Base-by-base conservation (phyloP, 2,797 vertebrate genomes). In the Selene dorsalis region DNA sequence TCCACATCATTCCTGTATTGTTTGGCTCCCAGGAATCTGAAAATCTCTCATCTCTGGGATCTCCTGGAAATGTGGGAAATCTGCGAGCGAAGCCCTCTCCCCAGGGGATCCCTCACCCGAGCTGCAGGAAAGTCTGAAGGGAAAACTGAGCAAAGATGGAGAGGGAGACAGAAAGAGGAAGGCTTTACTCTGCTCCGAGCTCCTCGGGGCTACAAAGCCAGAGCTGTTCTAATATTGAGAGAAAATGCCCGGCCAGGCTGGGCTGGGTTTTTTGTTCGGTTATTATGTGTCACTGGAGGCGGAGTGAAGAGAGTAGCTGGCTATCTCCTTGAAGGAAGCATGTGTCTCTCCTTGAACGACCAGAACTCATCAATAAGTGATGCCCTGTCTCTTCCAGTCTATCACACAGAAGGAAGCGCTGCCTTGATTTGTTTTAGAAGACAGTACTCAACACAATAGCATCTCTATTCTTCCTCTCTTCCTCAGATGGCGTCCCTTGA, bases 351-450 rank as follows among this genome's bases (percentile, higher is more conserved):
- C 86, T 92, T 91, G 88, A 93, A 92, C 64, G 76, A 88, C 87
- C 85, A 73, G 79, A 77, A 72, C 82, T 91, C 91, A 93, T 93
- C 89, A 91, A 94, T 93, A 93, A 94, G 85, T 88, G 77, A 94
- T 93, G 89, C 39, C 82, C 64, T 86, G 90, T 91, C 92, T 91
- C 88, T 88, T 92, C 83, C 85, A 87, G 84, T 92, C 89, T 65
- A 89, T 92, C 91, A 89, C 86, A 73, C 73, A 69, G 83, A 79
- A 64, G 62, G 79, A 83, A 77, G 82, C 80, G 76, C 79, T 50
- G 85, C 87, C 90, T 88, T 80, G 75, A 82, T 89, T 89, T 88
- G 83, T 87, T 85, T 87, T 47, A 86, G 70, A 85, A 81, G 85
- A 86, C 65, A 22, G 57, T 61, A 47, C 39, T 41, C 61, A 43